phyloP scores from a whole-genome alignment of 2,113 vertebrate genomes.

The Brachypteracias leptosomus region DNA sequence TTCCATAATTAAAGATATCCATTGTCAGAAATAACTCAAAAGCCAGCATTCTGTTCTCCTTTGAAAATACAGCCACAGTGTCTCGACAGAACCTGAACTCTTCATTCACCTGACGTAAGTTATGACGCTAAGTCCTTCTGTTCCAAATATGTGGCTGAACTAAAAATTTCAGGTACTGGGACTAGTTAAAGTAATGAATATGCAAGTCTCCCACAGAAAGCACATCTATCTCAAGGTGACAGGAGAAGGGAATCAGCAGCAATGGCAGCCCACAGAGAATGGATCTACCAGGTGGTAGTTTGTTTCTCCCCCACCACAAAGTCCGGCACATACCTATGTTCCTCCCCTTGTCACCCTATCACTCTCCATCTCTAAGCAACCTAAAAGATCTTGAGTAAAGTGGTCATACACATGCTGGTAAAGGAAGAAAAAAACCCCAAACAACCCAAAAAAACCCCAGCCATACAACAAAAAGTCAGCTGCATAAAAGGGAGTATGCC shows the following conservation, averaged over 20 bases:
- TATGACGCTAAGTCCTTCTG: neutral
- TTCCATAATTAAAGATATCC: neutral
- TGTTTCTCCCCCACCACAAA: neutral
- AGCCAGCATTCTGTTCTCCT: neutral
- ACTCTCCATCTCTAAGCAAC: neutral
- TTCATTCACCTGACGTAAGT: neutral
- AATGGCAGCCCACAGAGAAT: neutral
- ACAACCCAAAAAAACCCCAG: neutral
- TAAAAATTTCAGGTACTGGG: neutral
- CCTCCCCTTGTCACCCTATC: neutral
- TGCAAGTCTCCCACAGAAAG: neutral
- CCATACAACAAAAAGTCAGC: neutral
- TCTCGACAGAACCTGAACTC: neutral
- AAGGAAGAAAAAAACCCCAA: neutral
- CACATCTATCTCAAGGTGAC: neutral
- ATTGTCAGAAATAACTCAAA: conserved; percentile 18
- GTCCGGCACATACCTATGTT: neutral
- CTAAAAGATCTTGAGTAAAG: neutral
- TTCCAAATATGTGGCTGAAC: neutral
- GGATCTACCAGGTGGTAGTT: neutral
- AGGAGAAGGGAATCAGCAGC: neutral
- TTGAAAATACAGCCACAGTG: neutral
- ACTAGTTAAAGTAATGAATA: neutral
- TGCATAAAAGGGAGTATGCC: conserved; percentile 43
- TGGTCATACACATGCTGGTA: neutral